Evolutionary conservation across 1,140 invertebrate genomes (phyloP), one percentile per base, ranked within the genome.

Genomic region (Drosophila sucinea): DNA sequence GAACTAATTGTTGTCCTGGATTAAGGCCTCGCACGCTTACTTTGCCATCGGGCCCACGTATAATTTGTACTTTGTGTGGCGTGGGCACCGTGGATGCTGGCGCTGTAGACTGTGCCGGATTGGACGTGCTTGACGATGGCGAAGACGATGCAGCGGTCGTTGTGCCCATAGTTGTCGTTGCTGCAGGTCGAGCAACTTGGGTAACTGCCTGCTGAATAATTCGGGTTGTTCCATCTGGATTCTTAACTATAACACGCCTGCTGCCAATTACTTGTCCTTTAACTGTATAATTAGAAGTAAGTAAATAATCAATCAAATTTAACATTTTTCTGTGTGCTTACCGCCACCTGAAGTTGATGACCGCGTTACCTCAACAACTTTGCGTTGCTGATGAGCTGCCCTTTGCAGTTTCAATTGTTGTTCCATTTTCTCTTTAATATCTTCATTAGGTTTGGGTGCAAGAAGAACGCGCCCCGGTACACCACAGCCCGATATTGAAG

Each of bases 1-100:
- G 96, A 27, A 98, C 95, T 29, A 98, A 93, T 81, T 98, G 97
- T 87, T 99, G 98, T n/a, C 98, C 97, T 55, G 97, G 96, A 91
- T 98, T 94, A 1, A 99, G 93, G 5, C 98, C 98, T 67, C 96
- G 94, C 2, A 99, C 97, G 91, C 98, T 97, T 0, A 99, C 93
- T 92, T 98, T 98, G 17, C 98, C 98, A 92, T 98, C 97, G 0
- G 97, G 96, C 0, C 96, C 95, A 81, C 97, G 95, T 74, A 98
- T 95, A 67, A 99, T 97, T 93, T 98, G 97, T 32, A 99, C 96
- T 91, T 97, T 96, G 90, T 97, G 96, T 62, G 94, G 95, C n/a
- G 93, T 93, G 0, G 94, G 92, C 56, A 93, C 92, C 0, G 93
- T 91, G 55, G 93, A 92, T n/a, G 77, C 27, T 17, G 78, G 29